These are phyloP conservation scores for Tethea ocularis DNA, from an alignment of 2,888 invertebrate genomes.

Conservation along the genomic window DNA sequence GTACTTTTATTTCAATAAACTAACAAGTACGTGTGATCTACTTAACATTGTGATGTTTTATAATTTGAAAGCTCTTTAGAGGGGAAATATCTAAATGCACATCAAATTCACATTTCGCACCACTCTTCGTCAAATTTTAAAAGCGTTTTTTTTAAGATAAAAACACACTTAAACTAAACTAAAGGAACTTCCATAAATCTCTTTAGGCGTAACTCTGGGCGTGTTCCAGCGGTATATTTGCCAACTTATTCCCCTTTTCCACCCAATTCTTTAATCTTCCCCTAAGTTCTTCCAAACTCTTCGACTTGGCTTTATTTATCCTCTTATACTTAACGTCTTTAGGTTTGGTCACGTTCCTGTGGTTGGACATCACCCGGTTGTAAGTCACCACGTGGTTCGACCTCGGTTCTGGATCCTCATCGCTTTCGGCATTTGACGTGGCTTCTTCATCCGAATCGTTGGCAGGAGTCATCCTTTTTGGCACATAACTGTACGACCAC, in stretches of 20 bases:
- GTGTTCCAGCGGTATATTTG: constrained; percentile 87
- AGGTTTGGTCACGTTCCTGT: constrained; percentile 94
- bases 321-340: constrained; percentile 96
- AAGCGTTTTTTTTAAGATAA: neutral
- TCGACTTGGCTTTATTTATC: constrained; percentile 95
- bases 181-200: constrained; percentile 50
- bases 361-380: constrained; percentile 95
- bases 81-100: constrained; percentile 6
- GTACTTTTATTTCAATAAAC: constrained; percentile 30
- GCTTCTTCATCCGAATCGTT: constrained; percentile 74
- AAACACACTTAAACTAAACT: constrained; percentile 36
- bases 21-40: constrained; percentile 21
- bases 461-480: constrained; percentile 76
- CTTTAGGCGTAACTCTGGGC: constrained; percentile 85
- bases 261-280: constrained; percentile 94
- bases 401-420: constrained; percentile 68
- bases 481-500: constrained; percentile 81
- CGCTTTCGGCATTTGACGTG: constrained; percentile 72
- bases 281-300: constrained; percentile 92
- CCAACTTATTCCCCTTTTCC: constrained; percentile 89
- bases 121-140: constrained; percentile 10
- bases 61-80: constrained; percentile 5
- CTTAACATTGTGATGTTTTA: constrained; percentile 15
- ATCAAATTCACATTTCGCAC: constrained; percentile 2
- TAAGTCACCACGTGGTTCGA: constrained; percentile 88